Percentiles rank a stretch among this genome's conserved stretches.
Evolutionary conservation across 2,888 invertebrate species (phyloP).

Genomic region (Ceraclea dissimilis): DNA sequence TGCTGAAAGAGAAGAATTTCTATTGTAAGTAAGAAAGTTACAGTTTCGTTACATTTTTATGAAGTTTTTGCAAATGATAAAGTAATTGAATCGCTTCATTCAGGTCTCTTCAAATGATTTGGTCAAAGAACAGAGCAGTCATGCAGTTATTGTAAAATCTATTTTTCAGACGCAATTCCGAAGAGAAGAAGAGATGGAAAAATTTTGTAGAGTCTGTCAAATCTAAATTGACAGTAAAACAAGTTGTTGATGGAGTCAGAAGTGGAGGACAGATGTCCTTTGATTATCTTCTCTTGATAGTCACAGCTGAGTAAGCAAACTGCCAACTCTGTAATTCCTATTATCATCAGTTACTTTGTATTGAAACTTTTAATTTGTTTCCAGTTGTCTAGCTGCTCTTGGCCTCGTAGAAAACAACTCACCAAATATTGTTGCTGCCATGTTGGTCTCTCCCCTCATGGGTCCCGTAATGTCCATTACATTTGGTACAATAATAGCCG

Average conservation of each 20-base stretch:
- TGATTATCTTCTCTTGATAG: slow-evolving; percentile 70
- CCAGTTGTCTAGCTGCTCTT: slow-evolving; percentile 72
- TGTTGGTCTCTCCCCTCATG: slow-evolving; percentile 71
- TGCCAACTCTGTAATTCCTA: background rate
- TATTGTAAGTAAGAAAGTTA: slow-evolving; percentile 33
- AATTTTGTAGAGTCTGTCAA: slow-evolving; percentile 69
- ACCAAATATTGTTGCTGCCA: slow-evolving; percentile 70
- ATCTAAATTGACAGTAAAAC: slow-evolving; percentile 72
- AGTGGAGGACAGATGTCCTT: slow-evolving; percentile 74
- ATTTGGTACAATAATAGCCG: slow-evolving; percentile 73
- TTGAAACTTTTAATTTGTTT: background rate
- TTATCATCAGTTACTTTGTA: too few relatives aligned
- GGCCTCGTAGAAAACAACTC: slow-evolving; percentile 78
- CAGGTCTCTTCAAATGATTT: too few relatives aligned
- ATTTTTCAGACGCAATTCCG: slow-evolving; percentile 36
- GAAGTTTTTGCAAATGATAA: too few relatives aligned
- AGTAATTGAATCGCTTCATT: too few relatives aligned
- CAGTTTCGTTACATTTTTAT: too few relatives aligned
- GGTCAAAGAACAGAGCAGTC: too few relatives aligned
- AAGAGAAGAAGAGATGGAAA: slow-evolving; percentile 59
- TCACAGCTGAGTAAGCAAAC: slow-evolving; percentile 70
- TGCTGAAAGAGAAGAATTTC: slow-evolving; percentile 33
- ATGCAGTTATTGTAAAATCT: background rate
- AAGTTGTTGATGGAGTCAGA: slow-evolving; percentile 73
- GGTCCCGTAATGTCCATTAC: slow-evolving; percentile 84